Evolutionary conservation across 2,113 vertebrate species (phyloP), one percentile per base, ranked within the genome.

Genomic region (Tragelaphus imberbis): DNA sequence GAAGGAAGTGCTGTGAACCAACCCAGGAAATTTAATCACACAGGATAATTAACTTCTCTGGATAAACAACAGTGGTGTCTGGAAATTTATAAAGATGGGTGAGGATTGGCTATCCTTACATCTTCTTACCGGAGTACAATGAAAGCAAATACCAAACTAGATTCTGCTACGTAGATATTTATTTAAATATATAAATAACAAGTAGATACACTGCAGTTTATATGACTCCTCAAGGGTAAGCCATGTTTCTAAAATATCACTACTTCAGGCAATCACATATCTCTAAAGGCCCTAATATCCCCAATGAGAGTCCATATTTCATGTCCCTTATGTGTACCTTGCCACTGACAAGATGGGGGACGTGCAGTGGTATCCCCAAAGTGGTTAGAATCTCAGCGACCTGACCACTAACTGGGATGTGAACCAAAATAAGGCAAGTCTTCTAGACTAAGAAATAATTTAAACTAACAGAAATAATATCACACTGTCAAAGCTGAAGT

Each of bases 111-210:
- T 61, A 95, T 27, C 14, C 15, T 47, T 61, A 82, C 2, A 87
- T 56, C 25, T 61, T 81, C 44, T 77, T 94, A 47, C 12, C 17
- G 8, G 14, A 47, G 4, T 27, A 75, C n/a, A 95, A 82, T 58
- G 53, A 87, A n/a, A 84, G 5, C 7, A 97, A 79, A 93, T 84
- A 87, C 33, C 53, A 97, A 97, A 90, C 61, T 40, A 91, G 58
- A 88, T 85, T 80, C 71, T 80, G 56, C 21, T 56, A 63, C 4
- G 17, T 5, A 81, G 23, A 44, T 33, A 77, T 25, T 47, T 21
- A 71, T 65, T 71, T 71, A 10, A 8, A 65, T 65, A 65, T 16
- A 30, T 2, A 56, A 36, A 84, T 51, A 56, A 63, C n/a, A 82
- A 90, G 9, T 44, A 53, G 17, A 58, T 15, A 58, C 40, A 79